A percentile compares a stretch with the other conserved stretches of the same genome.
These are phyloP conservation scores for Ovis aries DNA, from an alignment of 2,113 vertebrate genomes.

Conservation along the genomic window DNA sequence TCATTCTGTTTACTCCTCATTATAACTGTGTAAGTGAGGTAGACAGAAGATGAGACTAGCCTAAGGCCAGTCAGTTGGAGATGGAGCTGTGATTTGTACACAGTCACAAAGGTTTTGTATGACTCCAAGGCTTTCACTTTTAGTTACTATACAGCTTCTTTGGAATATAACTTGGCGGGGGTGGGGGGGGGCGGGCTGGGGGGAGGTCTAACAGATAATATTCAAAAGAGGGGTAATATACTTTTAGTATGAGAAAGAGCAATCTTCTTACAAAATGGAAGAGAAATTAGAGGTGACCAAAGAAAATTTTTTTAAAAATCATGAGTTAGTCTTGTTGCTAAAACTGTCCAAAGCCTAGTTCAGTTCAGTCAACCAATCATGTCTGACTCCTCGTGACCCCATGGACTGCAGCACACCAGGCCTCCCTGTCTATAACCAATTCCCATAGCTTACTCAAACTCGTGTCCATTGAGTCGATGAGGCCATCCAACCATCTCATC, in stretches of 20 bases:
- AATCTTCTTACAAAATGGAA: neutral
- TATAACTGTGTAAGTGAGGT: neutral
- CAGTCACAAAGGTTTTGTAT: neutral
- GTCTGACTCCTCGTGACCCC: neutral
- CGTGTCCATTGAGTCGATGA: neutral
- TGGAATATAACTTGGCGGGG: neutral
- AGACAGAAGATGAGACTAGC: neutral
- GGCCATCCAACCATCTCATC: neutral
- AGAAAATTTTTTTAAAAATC: neutral
- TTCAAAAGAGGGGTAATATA: neutral
- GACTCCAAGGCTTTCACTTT: neutral
- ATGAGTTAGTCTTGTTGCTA: neutral
- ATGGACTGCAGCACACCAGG: neutral
- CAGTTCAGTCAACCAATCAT: neutral
- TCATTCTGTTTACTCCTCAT: neutral
- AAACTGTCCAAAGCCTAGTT: neutral
- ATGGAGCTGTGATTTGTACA: neutral
- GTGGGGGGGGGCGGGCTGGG: fast-evolving
- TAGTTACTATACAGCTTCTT: neutral
- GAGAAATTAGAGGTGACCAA: neutral
- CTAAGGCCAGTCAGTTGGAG: neutral
- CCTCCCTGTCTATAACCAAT: neutral
- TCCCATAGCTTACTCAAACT: neutral
- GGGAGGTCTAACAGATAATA: neutral
- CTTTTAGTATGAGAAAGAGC: neutral